Base-by-base conservation (phyloP, 2,888 invertebrate genomes). In the Cheiracanthium punctorium region DNA sequence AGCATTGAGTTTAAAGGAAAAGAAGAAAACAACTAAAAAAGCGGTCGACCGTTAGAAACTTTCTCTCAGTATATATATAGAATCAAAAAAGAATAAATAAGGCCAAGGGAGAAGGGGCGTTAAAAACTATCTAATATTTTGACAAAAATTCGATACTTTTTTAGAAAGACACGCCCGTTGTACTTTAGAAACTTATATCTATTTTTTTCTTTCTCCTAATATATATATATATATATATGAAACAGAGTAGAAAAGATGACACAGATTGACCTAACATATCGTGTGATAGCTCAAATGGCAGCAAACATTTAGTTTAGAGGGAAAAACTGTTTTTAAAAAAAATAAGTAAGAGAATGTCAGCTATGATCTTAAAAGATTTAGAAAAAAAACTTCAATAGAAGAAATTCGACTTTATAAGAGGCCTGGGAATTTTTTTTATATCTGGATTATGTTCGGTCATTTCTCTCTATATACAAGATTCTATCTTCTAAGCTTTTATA, bases 81-180 rank as follows among this genome's bases (percentile, higher is more conserved):
- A 58, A 58, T 72, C 84, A 79, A 29, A 48, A 72, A 52, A 79
- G 79, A 52, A 65, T 82, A 69, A n/a, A 64, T 43, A 43, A 17
- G 43, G 4, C 17, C 1, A 17, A 17, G 17, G 48, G 17, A 20
- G 24, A 58, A 24, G 17, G 7, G 5, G 17, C 7, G 4, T 17
- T 58, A 24, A 58, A n/a, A 58, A 58, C 24, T 24, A 5, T 24
- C 84, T 79, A 84, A 84, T 84, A 84, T 84, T 84, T 84, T 84
- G 84, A 84, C 84, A 84, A 69, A 67, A 84, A 84, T 52, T 73
- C 84, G 84, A 84, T 84, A 84, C 77, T 84, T 79, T 24, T 58
- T 24, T 4, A 58, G 12, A 24, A 8, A 58, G 24, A 58, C 58
- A n/a, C 58, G 24, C 58, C 24, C 58, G 24, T 24, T 24, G 2